Evolutionary conservation across 2,113 vertebrate species (phyloP).

Genomic region (Cottus gobio): DNA sequence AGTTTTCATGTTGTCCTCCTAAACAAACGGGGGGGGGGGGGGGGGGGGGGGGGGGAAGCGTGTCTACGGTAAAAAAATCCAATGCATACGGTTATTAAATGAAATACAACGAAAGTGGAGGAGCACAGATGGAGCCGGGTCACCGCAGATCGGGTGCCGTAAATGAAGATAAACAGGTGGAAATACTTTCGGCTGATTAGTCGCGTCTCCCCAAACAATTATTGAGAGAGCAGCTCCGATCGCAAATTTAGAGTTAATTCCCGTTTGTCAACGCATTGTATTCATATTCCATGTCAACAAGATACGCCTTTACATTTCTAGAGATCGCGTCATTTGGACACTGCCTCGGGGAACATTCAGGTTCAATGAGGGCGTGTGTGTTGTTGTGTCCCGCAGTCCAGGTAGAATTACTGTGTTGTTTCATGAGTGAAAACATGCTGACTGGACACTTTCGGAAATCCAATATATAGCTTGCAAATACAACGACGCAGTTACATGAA

Average conservation of each 20-base stretch:
- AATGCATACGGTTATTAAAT: neutral
- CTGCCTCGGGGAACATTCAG: neutral
- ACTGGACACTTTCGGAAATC: neutral
- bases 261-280: neutral
- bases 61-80: no score
- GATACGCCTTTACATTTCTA: neutral
- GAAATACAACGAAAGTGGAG: neutral
- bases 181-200: constrained; percentile 34
- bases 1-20: constrained; percentile 21
- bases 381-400: neutral
- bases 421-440: neutral
- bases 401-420: neutral
- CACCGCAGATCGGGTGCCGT: neutral
- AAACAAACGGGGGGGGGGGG: no score
- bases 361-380: neutral
- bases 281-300: neutral
- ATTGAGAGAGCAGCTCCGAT: neutral
- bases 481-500: neutral
- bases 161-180: constrained; percentile 26
- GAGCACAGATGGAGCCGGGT: neutral
- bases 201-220: neutral
- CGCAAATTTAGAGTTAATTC: neutral
- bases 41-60: no score
- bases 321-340: neutral
- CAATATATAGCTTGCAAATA: neutral